Conservation (phyloP, 2,888 invertebrate genomes). For the Proisotoma minuta region DNA sequence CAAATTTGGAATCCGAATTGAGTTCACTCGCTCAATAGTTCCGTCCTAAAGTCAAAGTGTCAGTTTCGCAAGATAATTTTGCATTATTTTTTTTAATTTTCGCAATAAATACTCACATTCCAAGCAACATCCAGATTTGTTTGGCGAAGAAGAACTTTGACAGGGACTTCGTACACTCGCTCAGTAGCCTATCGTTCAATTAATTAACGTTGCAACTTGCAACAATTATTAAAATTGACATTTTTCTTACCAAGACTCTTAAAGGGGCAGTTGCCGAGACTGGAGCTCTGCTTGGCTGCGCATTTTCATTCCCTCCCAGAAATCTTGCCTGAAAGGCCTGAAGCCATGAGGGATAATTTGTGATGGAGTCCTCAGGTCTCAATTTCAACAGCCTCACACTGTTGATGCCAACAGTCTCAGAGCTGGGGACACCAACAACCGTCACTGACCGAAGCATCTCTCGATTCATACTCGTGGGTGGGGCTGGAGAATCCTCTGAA, state of each 20-base stretch:
- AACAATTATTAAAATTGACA: background rate
- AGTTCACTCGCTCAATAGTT: slow-evolving; percentile 10
- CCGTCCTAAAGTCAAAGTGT: slow-evolving; percentile 18
- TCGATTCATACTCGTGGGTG: slow-evolving; percentile 1
- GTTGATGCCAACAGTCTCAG: slow-evolving; percentile 39
- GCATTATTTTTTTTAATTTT: background rate
- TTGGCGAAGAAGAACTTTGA: slow-evolving; percentile 33
- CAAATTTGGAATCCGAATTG: slow-evolving; percentile 26
- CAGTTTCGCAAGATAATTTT: background rate
- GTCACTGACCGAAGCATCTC: slow-evolving; percentile 16
- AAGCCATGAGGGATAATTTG: slow-evolving; percentile 25
- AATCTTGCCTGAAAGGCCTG: slow-evolving; percentile 22
- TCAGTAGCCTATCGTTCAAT: slow-evolving; percentile 6
- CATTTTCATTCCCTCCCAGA: slow-evolving; percentile 9
- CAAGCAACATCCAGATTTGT: slow-evolving; percentile 34
- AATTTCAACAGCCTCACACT: slow-evolving; percentile 36
- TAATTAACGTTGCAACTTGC: background rate
- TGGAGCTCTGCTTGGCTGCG: background rate
- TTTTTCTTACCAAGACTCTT: slow-evolving; percentile 9
- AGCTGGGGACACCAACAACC: slow-evolving; percentile 34
- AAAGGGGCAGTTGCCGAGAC: background rate
- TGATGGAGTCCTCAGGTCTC: slow-evolving; percentile 25
- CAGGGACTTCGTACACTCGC: slow-evolving; percentile 29
- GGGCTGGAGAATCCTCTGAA: background rate
- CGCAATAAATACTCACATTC: slow-evolving; percentile 25